These are phyloP conservation scores for Panzeria rudis DNA, from an alignment of 2,888 invertebrate genomes.

Conservation along the genomic window DNA sequence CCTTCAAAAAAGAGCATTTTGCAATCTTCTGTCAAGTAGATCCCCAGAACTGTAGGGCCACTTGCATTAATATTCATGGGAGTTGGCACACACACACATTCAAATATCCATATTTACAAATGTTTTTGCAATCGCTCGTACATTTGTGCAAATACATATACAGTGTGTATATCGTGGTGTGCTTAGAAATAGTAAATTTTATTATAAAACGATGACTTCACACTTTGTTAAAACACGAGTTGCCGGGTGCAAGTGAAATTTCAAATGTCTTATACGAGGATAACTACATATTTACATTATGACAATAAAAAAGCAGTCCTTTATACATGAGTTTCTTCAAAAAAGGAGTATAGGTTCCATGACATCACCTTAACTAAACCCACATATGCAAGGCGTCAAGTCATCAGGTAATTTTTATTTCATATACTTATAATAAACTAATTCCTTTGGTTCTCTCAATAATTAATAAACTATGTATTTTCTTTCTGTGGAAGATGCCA, in stretches of 20 bases:
- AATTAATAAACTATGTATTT: too few species aligned
- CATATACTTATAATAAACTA: too few species aligned
- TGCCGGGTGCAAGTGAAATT: background rate
- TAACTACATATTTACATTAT: background rate
- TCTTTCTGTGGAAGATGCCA: too few species aligned
- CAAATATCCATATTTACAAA: background rate
- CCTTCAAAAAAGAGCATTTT: too few species aligned
- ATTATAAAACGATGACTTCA: constrained; percentile 82
- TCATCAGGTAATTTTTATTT: too few species aligned
- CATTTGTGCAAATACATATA: constrained; percentile 8
- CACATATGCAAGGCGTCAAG: too few species aligned
- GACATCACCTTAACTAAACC: too few species aligned
- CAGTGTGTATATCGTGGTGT: constrained; percentile 18
- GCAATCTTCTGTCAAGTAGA: background rate
- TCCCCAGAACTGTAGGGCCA: constrained; percentile 1
- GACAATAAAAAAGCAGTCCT: too few species aligned
- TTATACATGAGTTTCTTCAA: too few species aligned
- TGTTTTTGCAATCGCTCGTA: background rate
- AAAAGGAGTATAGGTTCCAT: too few species aligned
- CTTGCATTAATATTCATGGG: background rate
- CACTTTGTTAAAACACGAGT: constrained; percentile 75
- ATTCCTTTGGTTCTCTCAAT: too few species aligned
- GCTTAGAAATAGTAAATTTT: constrained; percentile 77
- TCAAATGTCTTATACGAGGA: background rate
- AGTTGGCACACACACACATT: background rate